Base-by-base conservation (phyloP, 1,140 invertebrate species). In the Mactra quadrangularis region DNA sequence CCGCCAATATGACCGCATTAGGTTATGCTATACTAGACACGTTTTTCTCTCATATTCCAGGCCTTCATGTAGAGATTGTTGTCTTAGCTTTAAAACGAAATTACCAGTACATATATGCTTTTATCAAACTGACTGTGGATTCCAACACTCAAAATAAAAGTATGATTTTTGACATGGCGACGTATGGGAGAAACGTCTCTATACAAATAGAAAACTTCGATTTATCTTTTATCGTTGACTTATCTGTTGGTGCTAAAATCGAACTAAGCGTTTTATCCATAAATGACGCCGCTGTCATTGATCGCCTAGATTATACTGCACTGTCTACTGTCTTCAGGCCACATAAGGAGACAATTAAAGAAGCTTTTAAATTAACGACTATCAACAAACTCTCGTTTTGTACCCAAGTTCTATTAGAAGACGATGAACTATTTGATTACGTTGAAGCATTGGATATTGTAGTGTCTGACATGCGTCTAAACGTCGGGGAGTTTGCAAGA, bases 181-280 rank as follows among this genome's bases (percentile, higher is more conserved):
- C 76, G 15, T 78, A 78, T 25, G 76, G 41, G 11, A 50, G 22
- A 22, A 33, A 66, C 19, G 17, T 78, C 35, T 35, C 52, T 3
- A 2, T 66, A 4, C 6, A 41, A 7, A 1, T 27, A 9, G 55
- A 47, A 3, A n/a, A 78, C 22, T 66, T 55, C 22, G 62, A 17
- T 1, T 15, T 78, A 15, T 22, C 29, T n/a, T 3, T 78, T 11
- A n/a, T 33, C 22, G 52, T 78, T 17, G 47, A 57, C 3, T 68
- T 78, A 27, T 33, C 76, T 13, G 22, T 60, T 2, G 77, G 64
- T 31, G 41, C 71, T 17, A 81, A 71, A 55, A 47, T 81, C 31
- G 77, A 81, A 50, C 52, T 81, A 27, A 81, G 64, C 41, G 55
- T 41, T 27, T 71, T 53, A 22, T 41, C 77, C 1, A 29, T 81